Percentiles rank a stretch among this genome's conserved stretches.
Conservation (phyloP, 2,113 vertebrate genomes). For the Pangasianodon gigas region DNA sequence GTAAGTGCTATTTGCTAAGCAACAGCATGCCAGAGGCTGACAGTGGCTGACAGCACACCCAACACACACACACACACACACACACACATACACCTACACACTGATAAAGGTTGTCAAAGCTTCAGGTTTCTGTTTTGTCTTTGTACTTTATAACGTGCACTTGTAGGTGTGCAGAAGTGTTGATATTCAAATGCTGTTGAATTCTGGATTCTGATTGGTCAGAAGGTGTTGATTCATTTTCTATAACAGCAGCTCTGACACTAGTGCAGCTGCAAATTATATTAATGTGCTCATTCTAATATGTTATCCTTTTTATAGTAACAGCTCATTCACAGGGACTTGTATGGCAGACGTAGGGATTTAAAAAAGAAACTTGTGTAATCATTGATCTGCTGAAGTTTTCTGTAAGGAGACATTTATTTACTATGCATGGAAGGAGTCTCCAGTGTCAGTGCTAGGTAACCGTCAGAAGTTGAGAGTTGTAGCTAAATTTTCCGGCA, state of each 20-base stretch:
- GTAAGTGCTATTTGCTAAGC: constrained; percentile 36
- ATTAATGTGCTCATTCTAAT: neutral
- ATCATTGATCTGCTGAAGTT: neutral
- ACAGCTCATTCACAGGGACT: neutral
- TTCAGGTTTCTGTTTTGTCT: neutral
- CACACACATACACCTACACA: neutral
- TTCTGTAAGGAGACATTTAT: neutral
- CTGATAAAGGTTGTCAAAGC: neutral
- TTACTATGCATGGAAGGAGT: neutral
- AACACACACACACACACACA: constrained; percentile 1
- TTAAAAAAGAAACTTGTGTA: neutral
- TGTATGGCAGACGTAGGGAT: neutral
- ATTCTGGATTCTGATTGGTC: neutral
- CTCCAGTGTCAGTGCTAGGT: neutral
- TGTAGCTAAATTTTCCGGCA: no score
- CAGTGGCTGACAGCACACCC: neutral
- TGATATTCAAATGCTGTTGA: neutral
- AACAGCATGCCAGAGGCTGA: constrained; percentile 28
- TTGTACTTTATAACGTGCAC: neutral
- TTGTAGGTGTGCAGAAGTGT: neutral
- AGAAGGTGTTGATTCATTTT: neutral
- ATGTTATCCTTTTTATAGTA: neutral
- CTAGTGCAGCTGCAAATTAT: neutral
- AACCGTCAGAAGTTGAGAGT: no score
- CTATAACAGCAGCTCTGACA: neutral